phyloP scores from a whole-genome alignment of 2,113 vertebrate genomes.

The Scomber japonicus region DNA sequence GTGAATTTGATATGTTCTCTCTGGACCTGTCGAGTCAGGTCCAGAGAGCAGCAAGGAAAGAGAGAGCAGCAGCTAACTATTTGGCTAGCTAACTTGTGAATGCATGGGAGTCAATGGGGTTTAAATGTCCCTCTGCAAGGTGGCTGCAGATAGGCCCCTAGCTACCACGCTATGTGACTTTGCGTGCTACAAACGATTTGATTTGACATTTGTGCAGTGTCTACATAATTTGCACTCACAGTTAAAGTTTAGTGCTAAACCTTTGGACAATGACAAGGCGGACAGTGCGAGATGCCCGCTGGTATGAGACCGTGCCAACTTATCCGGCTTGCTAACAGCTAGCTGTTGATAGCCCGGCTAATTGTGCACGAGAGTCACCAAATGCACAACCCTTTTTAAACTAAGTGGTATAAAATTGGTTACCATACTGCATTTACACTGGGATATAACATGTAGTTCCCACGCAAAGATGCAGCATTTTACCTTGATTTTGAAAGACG shows the following conservation, averaged over 20 bases:
- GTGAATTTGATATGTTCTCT: not conserved
- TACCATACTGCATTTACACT: not conserved
- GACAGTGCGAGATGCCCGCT: not conserved
- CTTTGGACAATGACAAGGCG: not conserved
- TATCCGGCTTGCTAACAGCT: slow-evolving; percentile 49
- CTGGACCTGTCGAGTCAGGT: not conserved
- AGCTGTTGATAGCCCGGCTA: slow-evolving; percentile 69
- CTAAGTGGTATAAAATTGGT: not conserved
- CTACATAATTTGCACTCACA: not conserved
- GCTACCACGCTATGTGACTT: slow-evolving; percentile 36
- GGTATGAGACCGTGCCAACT: slow-evolving; percentile 53
- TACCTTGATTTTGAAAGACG: slow-evolving; percentile 66
- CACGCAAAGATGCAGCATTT: not conserved
- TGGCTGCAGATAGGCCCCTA: slow-evolving; percentile 70
- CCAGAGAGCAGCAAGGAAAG: not conserved
- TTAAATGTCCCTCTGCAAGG: slow-evolving; percentile 80
- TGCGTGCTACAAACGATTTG: not conserved
- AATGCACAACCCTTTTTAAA: slow-evolving; percentile 12
- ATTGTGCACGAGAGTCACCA: slow-evolving; percentile 60
- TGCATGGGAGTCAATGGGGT: slow-evolving; percentile 59
- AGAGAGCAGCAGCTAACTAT: slow-evolving; percentile 13
- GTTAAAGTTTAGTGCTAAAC: not conserved
- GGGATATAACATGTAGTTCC: too few relatives aligned
- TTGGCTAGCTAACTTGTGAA: slow-evolving; percentile 68
- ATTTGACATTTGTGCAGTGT: not conserved